Evolutionary conservation across 2,113 vertebrate species (phyloP).

Genomic region (Ageneiosus marmoratus): DNA sequence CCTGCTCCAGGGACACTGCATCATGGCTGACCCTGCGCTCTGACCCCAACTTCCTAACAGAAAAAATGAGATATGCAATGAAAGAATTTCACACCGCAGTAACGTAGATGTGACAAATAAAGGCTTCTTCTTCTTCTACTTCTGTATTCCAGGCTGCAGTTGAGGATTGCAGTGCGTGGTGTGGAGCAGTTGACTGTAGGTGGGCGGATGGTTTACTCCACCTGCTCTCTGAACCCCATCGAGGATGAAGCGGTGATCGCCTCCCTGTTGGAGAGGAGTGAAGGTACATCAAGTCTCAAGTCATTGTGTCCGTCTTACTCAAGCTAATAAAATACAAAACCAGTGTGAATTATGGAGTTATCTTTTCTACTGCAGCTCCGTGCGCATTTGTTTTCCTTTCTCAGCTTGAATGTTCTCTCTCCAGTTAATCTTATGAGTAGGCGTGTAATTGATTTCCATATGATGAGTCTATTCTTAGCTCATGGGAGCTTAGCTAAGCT

Average conservation of each 20-base stretch:
- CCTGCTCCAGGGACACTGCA: too few species aligned
- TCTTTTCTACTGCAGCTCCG: background rate
- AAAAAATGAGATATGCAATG: too few species aligned
- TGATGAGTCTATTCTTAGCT: background rate
- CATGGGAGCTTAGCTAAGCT: background rate
- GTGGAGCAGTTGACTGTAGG: constrained; percentile 93
- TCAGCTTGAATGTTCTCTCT: background rate
- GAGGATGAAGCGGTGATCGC: constrained; percentile 96
- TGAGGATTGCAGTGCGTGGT: constrained; percentile 91
- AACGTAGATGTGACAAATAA: too few species aligned
- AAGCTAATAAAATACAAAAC: background rate
- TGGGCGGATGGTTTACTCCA: constrained; percentile 96
- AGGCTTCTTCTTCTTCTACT: too few species aligned
- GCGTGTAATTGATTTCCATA: background rate
- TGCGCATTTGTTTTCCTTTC: background rate
- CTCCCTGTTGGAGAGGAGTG: constrained; percentile 90
- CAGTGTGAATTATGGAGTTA: background rate
- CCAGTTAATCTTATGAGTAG: background rate
- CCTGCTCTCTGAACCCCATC: constrained; percentile 91
- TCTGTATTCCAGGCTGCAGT: constrained; percentile 80
- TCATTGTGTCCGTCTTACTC: background rate
- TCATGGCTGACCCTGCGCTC: too few species aligned
- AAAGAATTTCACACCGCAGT: too few species aligned
- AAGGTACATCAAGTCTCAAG: constrained; percentile 72
- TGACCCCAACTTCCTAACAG: too few species aligned